Percentiles rank a stretch among this genome's conserved stretches.
Evolutionary conservation across 2,113 vertebrate genomes (phyloP).

Genomic region (Bos javanicus): DNA sequence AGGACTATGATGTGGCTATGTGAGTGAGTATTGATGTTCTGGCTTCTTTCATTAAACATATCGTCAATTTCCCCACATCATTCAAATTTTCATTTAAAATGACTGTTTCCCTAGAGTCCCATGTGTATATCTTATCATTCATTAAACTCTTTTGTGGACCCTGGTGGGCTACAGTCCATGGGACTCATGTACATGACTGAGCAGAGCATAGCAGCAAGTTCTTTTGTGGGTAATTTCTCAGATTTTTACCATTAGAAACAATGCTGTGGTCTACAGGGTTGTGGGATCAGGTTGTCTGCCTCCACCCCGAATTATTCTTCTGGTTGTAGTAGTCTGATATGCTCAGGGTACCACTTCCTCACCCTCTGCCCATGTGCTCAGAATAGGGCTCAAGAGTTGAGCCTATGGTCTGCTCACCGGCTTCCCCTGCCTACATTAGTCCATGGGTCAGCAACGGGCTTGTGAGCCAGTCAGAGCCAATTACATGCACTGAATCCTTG

Average conservation of each 20-base stretch:
- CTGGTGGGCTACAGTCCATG: not conserved
- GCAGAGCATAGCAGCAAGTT: not conserved
- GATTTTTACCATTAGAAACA: not conserved
- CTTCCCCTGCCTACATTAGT: not conserved
- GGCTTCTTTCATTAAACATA: not conserved
- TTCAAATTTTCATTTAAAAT: not conserved
- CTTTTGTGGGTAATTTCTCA: not conserved
- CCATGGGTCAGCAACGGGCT: not conserved
- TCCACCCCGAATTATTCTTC: not conserved
- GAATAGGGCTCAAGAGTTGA: not conserved
- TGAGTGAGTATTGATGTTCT: not conserved
- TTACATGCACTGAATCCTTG: not conserved
- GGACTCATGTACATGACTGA: not conserved
- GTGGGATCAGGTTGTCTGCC: accelerated
- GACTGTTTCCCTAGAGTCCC: not conserved
- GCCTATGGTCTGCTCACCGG: not conserved
- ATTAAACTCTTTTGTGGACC: not conserved
- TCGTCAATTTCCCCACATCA: not conserved
- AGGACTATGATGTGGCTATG: not conserved
- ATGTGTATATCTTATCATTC: not conserved
- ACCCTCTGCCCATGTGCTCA: not conserved
- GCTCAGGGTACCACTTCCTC: not conserved
- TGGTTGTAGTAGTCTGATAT: accelerated
- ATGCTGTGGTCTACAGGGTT: not conserved
- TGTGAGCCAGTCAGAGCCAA: not conserved